Percentiles rank a stretch among this genome's conserved stretches.
phyloP scores from a whole-genome alignment of 2,113 vertebrate genomes.

The Rafetus swinhoei region DNA sequence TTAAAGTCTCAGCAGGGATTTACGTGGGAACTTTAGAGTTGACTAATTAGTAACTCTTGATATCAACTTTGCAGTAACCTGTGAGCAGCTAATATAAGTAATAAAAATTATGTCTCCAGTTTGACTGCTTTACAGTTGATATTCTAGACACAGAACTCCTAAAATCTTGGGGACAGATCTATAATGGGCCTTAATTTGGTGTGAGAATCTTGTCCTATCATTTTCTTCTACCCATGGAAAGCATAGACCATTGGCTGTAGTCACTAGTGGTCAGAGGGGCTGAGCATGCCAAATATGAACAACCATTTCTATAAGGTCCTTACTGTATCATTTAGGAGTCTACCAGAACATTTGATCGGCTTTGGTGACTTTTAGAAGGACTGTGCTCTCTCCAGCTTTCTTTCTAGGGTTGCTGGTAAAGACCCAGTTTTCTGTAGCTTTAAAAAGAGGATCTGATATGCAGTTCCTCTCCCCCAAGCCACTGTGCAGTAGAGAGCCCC shows the following conservation, averaged over 20 bases:
- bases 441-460: not conserved
- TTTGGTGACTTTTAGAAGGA: not conserved
- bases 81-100: not conserved
- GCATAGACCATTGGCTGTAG: not conserved
- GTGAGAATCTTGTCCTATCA: not conserved
- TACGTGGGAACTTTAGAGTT: not conserved
- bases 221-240: not conserved
- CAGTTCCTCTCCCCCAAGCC: not conserved
- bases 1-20: not conserved
- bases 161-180: not conserved
- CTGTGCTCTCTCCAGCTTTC: not conserved
- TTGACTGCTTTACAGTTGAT: not conserved
- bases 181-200: not conserved
- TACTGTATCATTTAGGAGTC: not conserved
- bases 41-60: conserved; percentile 1
- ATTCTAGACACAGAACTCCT: not conserved
- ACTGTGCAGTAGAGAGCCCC: not conserved
- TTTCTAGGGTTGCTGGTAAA: not conserved
- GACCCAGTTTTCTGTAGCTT: not conserved
- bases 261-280: not conserved
- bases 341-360: not conserved
- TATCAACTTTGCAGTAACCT: not conserved
- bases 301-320: not conserved
- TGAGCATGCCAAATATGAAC: not conserved
- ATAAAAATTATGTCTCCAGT: not conserved